Evolutionary conservation across 2,888 invertebrate genomes (phyloP).

Genomic region (Chalcis sispes): DNA sequence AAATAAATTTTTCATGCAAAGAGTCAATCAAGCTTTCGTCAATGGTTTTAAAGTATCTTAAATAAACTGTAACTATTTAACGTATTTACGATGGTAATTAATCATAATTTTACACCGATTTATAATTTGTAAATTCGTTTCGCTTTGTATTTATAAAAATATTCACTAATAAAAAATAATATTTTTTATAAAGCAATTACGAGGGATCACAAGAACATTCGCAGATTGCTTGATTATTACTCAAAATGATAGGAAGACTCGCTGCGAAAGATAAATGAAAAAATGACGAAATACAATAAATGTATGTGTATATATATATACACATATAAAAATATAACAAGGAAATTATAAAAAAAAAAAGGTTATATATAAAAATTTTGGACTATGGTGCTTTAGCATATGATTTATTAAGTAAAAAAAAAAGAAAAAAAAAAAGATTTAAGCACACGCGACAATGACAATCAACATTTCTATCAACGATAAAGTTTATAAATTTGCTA

Average conservation of each 20-base stretch:
- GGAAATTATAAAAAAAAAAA: background rate
- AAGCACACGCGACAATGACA: constrained; percentile 44
- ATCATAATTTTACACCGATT: constrained; percentile 2
- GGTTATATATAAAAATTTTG: background rate
- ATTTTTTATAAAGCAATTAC: background rate
- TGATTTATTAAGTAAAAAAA: constrained; percentile 7
- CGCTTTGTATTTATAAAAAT: background rate
- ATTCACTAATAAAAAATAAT: constrained; percentile 4
- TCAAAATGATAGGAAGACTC: constrained; percentile 43
- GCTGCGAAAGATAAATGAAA: constrained; percentile 20
- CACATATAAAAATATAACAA: background rate
- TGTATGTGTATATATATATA: background rate
- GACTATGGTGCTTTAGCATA: constrained; percentile 51
- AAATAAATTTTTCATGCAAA: too few species aligned
- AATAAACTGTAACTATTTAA: too few species aligned
- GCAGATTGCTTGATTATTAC: background rate
- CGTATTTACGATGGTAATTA: too few species aligned
- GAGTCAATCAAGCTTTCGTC: too few species aligned
- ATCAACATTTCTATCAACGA: constrained; percentile 63
- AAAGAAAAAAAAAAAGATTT: constrained; percentile 2
- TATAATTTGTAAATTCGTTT: constrained; percentile 27
- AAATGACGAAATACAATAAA: constrained; percentile 16
- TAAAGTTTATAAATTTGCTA: constrained; percentile 61
- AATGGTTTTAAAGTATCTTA: too few species aligned
- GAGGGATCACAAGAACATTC: constrained; percentile 35